Conservation (phyloP, 92 coral and sea anemone genomes). For the Zoanthus gigantus region DNA sequence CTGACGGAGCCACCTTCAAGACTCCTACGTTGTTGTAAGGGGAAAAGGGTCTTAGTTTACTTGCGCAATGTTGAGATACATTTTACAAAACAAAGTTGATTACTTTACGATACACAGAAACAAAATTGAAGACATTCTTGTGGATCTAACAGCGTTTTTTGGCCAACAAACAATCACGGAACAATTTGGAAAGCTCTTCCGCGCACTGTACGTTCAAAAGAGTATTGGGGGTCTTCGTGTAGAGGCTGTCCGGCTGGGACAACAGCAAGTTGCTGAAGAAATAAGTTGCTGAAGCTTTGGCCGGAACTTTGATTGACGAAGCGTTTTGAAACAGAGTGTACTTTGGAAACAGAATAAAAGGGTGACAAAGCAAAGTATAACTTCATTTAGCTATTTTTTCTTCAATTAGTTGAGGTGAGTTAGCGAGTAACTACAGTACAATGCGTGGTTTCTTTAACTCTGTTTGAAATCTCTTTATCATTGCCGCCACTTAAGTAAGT, state of each 20-base stretch:
- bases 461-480: too few species aligned
- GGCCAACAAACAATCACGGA: constrained; percentile 12
- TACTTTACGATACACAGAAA: constrained; percentile 8
- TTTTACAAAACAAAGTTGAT: too few species aligned
- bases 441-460: too few species aligned
- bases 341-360: neutral
- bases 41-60: too few species aligned
- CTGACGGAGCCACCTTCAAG: too few species aligned
- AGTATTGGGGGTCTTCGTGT: neutral
- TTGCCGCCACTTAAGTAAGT: too few species aligned
- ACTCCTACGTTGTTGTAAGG: too few species aligned
- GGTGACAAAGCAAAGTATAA: too few species aligned
- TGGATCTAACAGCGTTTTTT: constrained; percentile 4
- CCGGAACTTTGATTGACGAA: neutral
- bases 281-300: neutral
- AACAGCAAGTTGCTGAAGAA: constrained; percentile 17
- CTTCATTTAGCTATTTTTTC: too few species aligned
- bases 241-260: constrained; percentile 4
- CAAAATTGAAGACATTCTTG: neutral
- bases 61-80: too few species aligned
- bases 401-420: too few species aligned
- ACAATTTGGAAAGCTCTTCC: constrained; percentile 24
- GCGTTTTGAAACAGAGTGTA: neutral
- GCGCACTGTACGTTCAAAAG: constrained; percentile 19
- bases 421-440: too few species aligned